Evolutionary conservation across 2,113 vertebrate species (phyloP).

Genomic region (Phodopus roborovskii): DNA sequence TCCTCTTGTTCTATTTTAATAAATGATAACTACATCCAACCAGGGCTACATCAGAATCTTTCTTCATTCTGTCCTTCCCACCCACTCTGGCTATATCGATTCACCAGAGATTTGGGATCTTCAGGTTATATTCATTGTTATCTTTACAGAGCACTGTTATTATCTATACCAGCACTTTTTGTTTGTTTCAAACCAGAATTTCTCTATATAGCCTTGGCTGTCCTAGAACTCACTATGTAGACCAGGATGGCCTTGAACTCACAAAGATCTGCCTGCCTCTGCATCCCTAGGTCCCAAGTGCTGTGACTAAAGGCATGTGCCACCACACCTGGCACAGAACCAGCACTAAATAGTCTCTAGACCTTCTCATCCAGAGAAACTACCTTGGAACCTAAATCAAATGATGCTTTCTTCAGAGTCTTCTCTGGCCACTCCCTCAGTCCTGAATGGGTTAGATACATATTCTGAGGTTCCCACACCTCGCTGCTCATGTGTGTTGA

Average conservation of each 20-base stretch:
- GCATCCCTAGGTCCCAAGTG: no score
- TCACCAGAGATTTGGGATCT: neutral
- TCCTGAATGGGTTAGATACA: neutral
- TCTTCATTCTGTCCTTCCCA: neutral
- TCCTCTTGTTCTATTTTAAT: constrained; percentile 31
- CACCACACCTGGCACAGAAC: no score
- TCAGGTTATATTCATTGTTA: neutral
- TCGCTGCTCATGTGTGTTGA: neutral
- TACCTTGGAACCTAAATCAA: neutral
- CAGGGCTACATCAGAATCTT: neutral
- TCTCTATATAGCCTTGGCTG: no score
- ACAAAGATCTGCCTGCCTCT: no score
- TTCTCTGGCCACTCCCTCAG: neutral
- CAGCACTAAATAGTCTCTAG: neutral
- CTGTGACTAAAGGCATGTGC: no score
- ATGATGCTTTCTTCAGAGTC: neutral
- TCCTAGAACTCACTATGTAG: no score
- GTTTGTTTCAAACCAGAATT: no score
- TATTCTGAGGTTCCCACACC: neutral
- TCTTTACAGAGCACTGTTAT: neutral
- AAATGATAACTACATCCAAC: neutral
- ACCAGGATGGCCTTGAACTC: no score
- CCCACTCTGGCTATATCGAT: neutral
- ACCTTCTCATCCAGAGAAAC: neutral
- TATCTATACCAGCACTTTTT: neutral